A percentile compares a stretch with the other conserved stretches of the same genome.
Evolutionary conservation across 2,888 invertebrate genomes (phyloP).

Genomic region (Eumacrocentrus americanus): DNA sequence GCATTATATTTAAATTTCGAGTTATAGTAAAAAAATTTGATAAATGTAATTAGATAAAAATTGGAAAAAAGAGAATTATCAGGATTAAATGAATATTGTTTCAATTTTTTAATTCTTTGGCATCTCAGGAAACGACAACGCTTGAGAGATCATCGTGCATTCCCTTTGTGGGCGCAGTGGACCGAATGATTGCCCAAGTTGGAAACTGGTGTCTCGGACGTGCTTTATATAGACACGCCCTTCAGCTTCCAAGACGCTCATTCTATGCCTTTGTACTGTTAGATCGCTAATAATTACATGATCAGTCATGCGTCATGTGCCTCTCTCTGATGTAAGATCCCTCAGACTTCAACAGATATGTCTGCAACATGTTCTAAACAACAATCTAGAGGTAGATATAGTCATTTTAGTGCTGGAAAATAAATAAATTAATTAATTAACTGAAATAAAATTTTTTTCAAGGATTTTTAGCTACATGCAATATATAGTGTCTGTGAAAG

Average conservation of each 20-base stretch:
- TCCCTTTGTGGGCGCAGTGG: constrained; percentile 58
- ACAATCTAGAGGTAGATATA: too few species aligned
- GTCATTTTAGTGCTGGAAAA: background rate
- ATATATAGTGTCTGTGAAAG: background rate
- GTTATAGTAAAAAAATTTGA: too few species aligned
- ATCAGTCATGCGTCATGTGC: constrained; percentile 23
- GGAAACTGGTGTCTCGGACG: constrained; percentile 55
- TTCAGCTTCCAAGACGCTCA: constrained; percentile 26
- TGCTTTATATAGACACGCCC: constrained; percentile 33
- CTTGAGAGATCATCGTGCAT: constrained; percentile 42
- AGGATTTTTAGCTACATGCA: too few species aligned
- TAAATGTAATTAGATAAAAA: too few species aligned
- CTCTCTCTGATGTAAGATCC: too few species aligned
- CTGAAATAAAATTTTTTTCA: background rate
- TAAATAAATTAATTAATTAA: background rate
- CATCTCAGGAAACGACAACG: constrained; percentile 10
- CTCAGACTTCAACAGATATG: too few species aligned
- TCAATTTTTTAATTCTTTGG: background rate
- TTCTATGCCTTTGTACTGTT: constrained; percentile 28
- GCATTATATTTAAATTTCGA: too few species aligned
- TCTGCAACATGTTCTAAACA: too few species aligned
- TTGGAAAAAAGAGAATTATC: too few species aligned
- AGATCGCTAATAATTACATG: constrained; percentile 28
- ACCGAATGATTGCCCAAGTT: constrained; percentile 60
- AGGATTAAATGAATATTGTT: background rate